Percentiles rank a stretch among this genome's conserved stretches.
Conservation (phyloP, 2,888 invertebrate species). For the Orthosia cruda region DNA sequence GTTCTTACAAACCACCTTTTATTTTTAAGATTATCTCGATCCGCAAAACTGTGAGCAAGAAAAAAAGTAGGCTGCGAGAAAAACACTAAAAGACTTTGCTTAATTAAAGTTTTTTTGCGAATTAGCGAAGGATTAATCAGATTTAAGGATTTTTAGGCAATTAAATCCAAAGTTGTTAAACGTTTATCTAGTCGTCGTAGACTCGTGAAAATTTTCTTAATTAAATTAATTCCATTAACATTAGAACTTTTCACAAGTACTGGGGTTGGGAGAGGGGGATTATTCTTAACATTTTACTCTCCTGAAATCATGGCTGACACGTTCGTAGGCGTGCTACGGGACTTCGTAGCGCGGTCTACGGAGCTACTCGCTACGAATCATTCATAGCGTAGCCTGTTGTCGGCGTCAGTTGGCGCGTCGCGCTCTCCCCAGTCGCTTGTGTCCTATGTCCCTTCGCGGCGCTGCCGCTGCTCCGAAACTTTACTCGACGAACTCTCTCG, state of each 20-base stretch:
- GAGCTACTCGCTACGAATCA: constrained; percentile 63
- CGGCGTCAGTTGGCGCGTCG: constrained; percentile 67
- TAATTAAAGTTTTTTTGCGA: constrained; percentile 26
- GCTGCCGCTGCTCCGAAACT: constrained; percentile 50
- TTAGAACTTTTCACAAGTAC: constrained; percentile 18
- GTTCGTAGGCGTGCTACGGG: constrained; percentile 63
- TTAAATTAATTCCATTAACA: constrained; percentile 44
- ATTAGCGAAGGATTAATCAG: constrained; percentile 16
- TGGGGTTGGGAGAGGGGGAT: neutral
- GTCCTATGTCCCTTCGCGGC: constrained; percentile 6
- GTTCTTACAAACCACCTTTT: neutral
- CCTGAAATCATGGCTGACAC: constrained; percentile 28
- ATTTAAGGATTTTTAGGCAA: constrained; percentile 36
- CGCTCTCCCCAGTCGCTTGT: constrained; percentile 58
- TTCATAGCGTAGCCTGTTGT: constrained; percentile 43
- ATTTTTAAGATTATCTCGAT: neutral
- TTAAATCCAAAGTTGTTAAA: constrained; percentile 46
- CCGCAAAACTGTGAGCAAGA: neutral
- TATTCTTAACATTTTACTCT: constrained; percentile 20
- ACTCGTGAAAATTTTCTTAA: constrained; percentile 45
- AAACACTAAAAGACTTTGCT: neutral
- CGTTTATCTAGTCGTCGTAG: constrained; percentile 35
- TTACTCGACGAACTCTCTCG: constrained; percentile 54
- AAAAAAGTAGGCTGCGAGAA: neutral
- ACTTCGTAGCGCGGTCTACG: constrained; percentile 54